Evolutionary conservation across 2,888 invertebrate genomes (phyloP), one percentile per base, ranked within the genome.

Genomic region (Lepeophtheirus nordmannii): DNA sequence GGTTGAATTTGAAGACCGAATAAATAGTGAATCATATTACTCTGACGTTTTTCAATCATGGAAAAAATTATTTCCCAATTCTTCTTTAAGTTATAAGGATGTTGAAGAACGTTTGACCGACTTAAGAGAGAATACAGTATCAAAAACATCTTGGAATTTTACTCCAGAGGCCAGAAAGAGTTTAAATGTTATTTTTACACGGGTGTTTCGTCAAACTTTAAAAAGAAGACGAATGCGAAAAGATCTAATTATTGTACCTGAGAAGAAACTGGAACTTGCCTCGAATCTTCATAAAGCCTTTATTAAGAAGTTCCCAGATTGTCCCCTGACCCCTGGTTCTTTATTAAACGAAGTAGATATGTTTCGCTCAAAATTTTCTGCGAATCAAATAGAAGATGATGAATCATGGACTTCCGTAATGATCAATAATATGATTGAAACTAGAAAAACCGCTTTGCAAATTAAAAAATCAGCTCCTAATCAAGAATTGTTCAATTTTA

Each of bases 381-480:
- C 14, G n/a, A 46, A 46, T 46, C 2, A 3, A n/a, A 3, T 46
- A n/a, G 53, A 46, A 17, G 8, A 46, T 17, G 8, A 46, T n/a
- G 53, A 46, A 53, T 46, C 22, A n/a, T 63, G 63, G 63, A 63
- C 46, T 38, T 20, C 41, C 5, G 1, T 46, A 17, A 63, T 63
- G 63, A 63, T 63, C 12, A 17, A 63, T 10, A 23, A 46, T 22
- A 63, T 63, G 63, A 17, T 63, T 14, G 22, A 63, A 37, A 53
- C 63, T 37, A n/a, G 63, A 14, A 46, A 56, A n/a, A 56, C 14
- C 12, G 63, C 63, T 10, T n/a, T 63, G 12, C 22, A 30, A 8
- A 10, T 14, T 3, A 63, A 63, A 56, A 61, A 17, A 17, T 5
- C 41, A 46, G 3, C 20, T 1, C 20, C 8, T 5, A 20, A 17